Evolutionary conservation across 2,888 invertebrate genomes (phyloP).

Genomic region (Chorisops tibialis): DNA sequence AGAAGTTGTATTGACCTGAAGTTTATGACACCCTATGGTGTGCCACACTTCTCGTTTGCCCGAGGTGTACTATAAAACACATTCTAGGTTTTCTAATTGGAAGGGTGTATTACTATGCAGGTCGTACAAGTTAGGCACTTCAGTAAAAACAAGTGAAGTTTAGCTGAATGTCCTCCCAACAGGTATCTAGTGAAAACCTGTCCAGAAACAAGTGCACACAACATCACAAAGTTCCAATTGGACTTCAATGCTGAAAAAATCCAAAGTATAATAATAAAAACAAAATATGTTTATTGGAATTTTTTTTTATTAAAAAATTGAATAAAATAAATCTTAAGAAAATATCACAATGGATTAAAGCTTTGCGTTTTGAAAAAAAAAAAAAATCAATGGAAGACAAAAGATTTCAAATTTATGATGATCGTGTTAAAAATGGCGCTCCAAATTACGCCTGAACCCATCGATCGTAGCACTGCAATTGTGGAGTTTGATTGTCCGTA

Average conservation of each 20-base stretch:
- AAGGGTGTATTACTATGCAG: too few species aligned
- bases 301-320: background rate
- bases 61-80: too few species aligned
- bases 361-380: slow-evolving; percentile 14
- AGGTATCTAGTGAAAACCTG: too few species aligned
- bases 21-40: too few species aligned
- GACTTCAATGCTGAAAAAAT: too few species aligned
- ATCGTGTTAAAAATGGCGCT: background rate
- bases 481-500: slow-evolving; percentile 47
- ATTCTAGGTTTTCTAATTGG: too few species aligned
- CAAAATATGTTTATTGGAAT: background rate
- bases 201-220: background rate
- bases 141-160: too few species aligned
- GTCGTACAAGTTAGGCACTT: too few species aligned
- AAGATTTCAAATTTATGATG: background rate
- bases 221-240: background rate
- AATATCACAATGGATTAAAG: slow-evolving; percentile 24
- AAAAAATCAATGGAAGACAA: background rate
- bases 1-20: too few species aligned
- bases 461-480: slow-evolving; percentile 51
- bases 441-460: slow-evolving; percentile 67
- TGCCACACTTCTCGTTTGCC: too few species aligned
- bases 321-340: background rate
- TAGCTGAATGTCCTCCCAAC: too few species aligned
- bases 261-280: too few species aligned